Base-by-base conservation (phyloP, 2,888 invertebrate genomes). In the Apoderus coryli region DNA sequence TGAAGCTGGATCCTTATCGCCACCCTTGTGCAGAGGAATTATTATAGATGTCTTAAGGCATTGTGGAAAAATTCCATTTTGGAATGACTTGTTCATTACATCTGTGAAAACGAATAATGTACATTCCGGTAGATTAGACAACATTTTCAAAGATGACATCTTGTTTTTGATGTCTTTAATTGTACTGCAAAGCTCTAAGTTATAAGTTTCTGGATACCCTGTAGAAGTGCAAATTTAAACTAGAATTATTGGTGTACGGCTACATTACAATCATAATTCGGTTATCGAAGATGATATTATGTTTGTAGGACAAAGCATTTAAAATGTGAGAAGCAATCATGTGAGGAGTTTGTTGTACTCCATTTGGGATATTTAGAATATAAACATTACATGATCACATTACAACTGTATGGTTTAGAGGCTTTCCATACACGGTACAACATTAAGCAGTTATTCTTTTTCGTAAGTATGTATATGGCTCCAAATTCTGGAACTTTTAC, bases 301-400 rank as follows among this genome's bases (percentile, higher is more conserved):
- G 19, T 33, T 44, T 47, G 23, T 53, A 78, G 84, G 45, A 85
- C 86, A 0, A 68, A 85, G 41, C 80, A 84, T 52, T 61, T 93
- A 16, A 72, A 73, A 37, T 93, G 92, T 54, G 72, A 73, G 46
- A 67, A 76, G 43, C 76, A 81, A 56, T 64, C 65, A 11, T 95
- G 95, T 57, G 81, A 85, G 37, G 86, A 89, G 50, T 75, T 93
- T 40, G 79, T 85, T 40, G 70, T 89, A 0, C 61, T 90, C 28
- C 95, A 95, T 60, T 64, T 95, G 35, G 89, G 89, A 11, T 85
- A 79, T 42, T 61, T 93, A 22, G 85, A 89, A 49, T 92, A 80
- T 56, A 76, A 79, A 2, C 81, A 82, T 54, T 93, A 93, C 54
- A 71, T 84, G 29, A 71, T 93, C 30, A 82, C 79, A 11, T 69